Percentiles rank a stretch among this genome's conserved stretches.
phyloP scores from a whole-genome alignment of 2,797 vertebrate species.

The Clarias laeviceps region DNA sequence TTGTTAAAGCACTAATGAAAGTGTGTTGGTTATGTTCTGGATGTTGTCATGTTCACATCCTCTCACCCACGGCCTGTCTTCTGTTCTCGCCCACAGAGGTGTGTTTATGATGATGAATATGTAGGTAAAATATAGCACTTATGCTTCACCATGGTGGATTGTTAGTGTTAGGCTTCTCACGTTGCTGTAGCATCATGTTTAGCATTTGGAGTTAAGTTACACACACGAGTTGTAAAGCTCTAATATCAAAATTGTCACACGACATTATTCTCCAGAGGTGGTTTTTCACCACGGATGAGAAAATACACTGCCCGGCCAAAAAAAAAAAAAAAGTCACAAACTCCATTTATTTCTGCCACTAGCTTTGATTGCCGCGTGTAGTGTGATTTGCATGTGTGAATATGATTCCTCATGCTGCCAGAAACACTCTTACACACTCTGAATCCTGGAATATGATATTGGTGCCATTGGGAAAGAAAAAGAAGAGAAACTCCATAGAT shows the following conservation, averaged over 20 bases:
- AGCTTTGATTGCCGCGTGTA: too few relatives aligned
- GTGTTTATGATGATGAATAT: slow-evolving; percentile 8
- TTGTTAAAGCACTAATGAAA: background rate
- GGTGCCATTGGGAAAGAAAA: too few relatives aligned
- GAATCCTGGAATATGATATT: too few relatives aligned
- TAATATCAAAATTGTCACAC: background rate
- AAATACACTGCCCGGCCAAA: background rate
- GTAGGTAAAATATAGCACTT: background rate
- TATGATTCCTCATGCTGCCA: too few relatives aligned
- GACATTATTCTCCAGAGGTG: background rate
- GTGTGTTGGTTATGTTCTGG: background rate
- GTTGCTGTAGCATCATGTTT: background rate
- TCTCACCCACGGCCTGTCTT: background rate
- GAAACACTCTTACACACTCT: too few relatives aligned
- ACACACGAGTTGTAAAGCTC: background rate
- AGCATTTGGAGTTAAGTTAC: background rate
- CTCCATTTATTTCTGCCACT: too few relatives aligned
- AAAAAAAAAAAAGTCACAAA: too few relatives aligned
- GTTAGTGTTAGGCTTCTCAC: background rate
- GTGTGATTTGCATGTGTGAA: too few relatives aligned
- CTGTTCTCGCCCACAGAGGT: background rate
- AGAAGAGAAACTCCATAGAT: too few relatives aligned
- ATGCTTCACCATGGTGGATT: too few relatives aligned
- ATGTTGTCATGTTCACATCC: background rate
- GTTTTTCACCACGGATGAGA: background rate